Percentiles rank a stretch among this genome's conserved stretches.
Conservation (phyloP, 2,888 invertebrate species). For the Escarpia spicata region DNA sequence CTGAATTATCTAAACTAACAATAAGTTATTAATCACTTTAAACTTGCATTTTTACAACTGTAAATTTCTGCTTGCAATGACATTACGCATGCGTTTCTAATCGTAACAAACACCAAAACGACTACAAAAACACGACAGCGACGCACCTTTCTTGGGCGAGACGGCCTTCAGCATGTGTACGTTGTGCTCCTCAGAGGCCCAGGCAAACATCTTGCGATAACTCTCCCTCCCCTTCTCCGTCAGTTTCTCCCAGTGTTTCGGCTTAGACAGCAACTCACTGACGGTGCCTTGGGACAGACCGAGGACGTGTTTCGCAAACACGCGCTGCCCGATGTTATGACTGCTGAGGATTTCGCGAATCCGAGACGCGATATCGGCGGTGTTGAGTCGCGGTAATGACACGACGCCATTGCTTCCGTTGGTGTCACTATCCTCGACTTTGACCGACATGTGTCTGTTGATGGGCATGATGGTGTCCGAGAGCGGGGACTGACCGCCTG, state of each 20-base stretch:
- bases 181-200: constrained; percentile 98
- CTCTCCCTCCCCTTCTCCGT: constrained; percentile 99
- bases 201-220: constrained; percentile 99
- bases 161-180: constrained; percentile 96
- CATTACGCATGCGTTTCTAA: background rate
- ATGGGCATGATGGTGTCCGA: background rate
- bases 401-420: background rate
- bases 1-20: background rate
- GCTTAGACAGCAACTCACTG: constrained; percentile 96
- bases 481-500: background rate
- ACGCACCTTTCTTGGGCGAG: constrained; percentile 72
- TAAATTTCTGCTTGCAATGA: background rate
- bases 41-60: background rate
- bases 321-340: constrained; percentile 97
- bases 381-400: constrained; percentile 74
- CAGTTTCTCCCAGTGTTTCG: constrained; percentile 99
- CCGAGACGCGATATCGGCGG: constrained; percentile 88
- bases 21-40: background rate
- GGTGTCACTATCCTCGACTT: background rate
- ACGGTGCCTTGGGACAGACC: constrained; percentile 96
- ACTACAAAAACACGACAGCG: background rate
- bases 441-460: background rate
- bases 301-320: constrained; percentile 98
- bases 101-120: background rate
- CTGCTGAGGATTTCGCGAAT: constrained; percentile 93